Conservation (phyloP, 37 sponge, comb jelly and placozoan species). For the Chondrosia reniformis region DNA sequence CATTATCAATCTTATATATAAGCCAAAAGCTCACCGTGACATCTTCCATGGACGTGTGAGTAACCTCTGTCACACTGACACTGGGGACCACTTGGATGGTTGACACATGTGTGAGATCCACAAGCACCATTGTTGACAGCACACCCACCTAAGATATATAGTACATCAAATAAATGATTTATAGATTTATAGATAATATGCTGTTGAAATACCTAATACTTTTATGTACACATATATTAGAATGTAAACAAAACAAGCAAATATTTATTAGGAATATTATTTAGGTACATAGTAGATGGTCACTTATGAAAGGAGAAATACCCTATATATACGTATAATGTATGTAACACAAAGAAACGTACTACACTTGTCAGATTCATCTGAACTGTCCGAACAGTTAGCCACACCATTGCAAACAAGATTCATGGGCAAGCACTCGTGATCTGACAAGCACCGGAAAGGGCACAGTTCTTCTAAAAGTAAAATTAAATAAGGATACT, state of each 20-base stretch:
- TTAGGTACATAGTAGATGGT: neutral
- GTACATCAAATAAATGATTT: too few relatives aligned
- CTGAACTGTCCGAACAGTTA: constrained; percentile 14
- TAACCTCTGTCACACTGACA: neutral
- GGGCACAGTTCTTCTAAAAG: neutral
- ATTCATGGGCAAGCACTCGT: neutral
- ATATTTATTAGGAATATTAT: neutral
- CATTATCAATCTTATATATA: neutral
- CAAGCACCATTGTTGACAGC: neutral
- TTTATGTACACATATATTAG: too few relatives aligned
- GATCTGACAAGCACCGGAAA: neutral
- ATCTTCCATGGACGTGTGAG: neutral
- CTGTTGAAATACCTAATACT: neutral
- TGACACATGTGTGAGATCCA: neutral
- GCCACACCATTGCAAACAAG: neutral
- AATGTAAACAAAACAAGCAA: neutral
- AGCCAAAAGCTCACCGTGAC: neutral
- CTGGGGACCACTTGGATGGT: neutral
- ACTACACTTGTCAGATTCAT: neutral
- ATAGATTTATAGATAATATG: neutral
- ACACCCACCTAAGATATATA: neutral
- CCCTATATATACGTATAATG: neutral
- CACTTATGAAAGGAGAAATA: neutral
- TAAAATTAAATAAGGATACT: neutral
- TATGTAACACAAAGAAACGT: neutral